Conservation (phyloP, 2,113 vertebrate genomes). For the Chunga burmeisteri region DNA sequence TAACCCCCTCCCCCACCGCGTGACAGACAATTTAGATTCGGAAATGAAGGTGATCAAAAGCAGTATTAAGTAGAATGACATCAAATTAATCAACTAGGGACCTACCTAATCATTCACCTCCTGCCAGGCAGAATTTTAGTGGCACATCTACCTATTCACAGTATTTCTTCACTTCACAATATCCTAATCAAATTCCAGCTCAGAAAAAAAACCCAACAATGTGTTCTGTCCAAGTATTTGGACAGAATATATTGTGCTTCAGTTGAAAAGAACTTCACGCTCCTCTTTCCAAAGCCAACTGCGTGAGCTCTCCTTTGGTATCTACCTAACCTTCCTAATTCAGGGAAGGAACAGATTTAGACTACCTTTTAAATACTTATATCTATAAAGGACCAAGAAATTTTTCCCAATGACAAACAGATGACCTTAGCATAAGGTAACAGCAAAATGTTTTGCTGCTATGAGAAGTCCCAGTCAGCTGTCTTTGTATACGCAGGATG, state of each 20-base stretch:
- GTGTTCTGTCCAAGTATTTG: not conserved
- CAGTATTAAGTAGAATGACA: not conserved
- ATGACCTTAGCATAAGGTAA: not conserved
- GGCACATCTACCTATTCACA: not conserved
- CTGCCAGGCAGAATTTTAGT: not conserved
- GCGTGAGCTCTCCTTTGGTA: not conserved
- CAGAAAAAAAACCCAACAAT: not conserved
- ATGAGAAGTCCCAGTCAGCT: not conserved
- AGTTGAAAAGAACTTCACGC: not conserved
- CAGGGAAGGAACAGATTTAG: not conserved
- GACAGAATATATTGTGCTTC: not conserved
- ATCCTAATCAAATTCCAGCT: not conserved
- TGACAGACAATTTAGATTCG: not conserved
- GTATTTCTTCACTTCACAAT: not conserved
- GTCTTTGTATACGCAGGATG: not conserved
- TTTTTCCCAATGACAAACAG: not conserved
- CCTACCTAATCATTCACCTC: not conserved
- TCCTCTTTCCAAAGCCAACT: not conserved
- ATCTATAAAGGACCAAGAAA: not conserved
- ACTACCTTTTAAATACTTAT: not conserved
- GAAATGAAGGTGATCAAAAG: not conserved
- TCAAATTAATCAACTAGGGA: not conserved
- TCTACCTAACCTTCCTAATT: not conserved
- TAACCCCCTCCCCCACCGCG: fast-evolving
- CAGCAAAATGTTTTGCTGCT: not conserved